phyloP scores from a whole-genome alignment of 2,113 vertebrate species.

The Lynx canadensis region DNA sequence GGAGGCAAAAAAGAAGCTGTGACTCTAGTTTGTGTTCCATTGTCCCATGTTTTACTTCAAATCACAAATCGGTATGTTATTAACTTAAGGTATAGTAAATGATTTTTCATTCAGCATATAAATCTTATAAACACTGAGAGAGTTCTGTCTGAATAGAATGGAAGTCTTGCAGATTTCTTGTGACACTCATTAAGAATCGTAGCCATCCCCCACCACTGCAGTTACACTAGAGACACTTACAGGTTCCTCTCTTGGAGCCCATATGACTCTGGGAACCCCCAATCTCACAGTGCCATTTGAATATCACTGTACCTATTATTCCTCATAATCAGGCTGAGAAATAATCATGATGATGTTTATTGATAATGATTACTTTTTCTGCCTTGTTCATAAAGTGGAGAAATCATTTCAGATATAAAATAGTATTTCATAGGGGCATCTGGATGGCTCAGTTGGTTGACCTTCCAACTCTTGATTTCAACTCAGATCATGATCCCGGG shows the following conservation, averaged over 20 bases:
- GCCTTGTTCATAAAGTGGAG: background rate
- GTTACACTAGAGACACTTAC: background rate
- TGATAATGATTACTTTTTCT: background rate
- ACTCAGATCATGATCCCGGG: background rate
- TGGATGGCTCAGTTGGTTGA: background rate
- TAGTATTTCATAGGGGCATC: background rate
- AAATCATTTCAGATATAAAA: background rate
- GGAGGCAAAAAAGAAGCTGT: background rate
- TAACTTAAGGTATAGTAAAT: background rate
- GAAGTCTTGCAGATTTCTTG: background rate
- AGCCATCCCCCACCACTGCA: background rate
- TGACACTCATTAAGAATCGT: background rate
- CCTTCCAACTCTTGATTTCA: background rate
- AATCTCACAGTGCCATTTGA: background rate
- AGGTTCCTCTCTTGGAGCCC: background rate
- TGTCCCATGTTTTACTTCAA: background rate
- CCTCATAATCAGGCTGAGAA: conserved; percentile 24
- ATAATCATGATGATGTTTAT: background rate
- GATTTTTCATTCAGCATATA: conserved; percentile 17
- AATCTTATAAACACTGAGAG: background rate
- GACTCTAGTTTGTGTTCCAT: background rate
- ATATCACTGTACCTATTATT: background rate
- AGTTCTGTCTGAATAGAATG: background rate
- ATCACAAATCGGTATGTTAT: background rate
- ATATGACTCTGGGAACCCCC: background rate